Percentiles rank a stretch among this genome's conserved stretches.
Conservation (phyloP, 2,113 vertebrate species). For the Setophaga kirtlandii region DNA sequence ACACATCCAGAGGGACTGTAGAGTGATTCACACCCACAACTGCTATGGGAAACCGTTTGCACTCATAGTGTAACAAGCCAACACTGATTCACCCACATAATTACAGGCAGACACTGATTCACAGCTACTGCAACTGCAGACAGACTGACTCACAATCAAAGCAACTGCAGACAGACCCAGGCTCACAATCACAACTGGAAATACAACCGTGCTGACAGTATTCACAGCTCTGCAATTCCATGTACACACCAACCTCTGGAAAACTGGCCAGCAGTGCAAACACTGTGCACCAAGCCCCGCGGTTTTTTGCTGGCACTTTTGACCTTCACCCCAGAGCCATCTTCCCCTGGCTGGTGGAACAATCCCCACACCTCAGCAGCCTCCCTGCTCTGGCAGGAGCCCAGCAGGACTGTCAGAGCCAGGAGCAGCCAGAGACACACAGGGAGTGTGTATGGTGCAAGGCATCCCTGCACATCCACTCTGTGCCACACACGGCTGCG, state of each 20-base stretch:
- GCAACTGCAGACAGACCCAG: slow-evolving; percentile 40
- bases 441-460: not conserved
- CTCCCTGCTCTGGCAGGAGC: not conserved
- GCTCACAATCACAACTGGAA: slow-evolving; percentile 52
- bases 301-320: rapidly evolving
- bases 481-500: not conserved
- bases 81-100: slow-evolving; percentile 52
- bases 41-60: slow-evolving; percentile 51
- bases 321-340: slow-evolving; percentile 13
- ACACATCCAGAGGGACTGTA: slow-evolving; percentile 55
- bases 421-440: not conserved
- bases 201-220: not conserved
- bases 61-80: slow-evolving; percentile 62
- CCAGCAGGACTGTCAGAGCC: not conserved
- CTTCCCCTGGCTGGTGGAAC: not conserved
- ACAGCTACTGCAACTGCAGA: slow-evolving; percentile 62
- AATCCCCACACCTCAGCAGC: not conserved
- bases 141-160: slow-evolving; percentile 64
- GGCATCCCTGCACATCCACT: not conserved
- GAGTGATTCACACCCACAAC: slow-evolving; percentile 45
- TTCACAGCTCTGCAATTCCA: not conserved
- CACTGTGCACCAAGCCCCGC: rapidly evolving
- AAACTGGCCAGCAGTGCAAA: not conserved
- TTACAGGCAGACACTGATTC: slow-evolving; percentile 65
- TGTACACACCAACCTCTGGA: not conserved